These are phyloP conservation scores for Microcebus lehilahytsara DNA, from an alignment of 2,113 vertebrate genomes.

Conservation along the genomic window DNA sequence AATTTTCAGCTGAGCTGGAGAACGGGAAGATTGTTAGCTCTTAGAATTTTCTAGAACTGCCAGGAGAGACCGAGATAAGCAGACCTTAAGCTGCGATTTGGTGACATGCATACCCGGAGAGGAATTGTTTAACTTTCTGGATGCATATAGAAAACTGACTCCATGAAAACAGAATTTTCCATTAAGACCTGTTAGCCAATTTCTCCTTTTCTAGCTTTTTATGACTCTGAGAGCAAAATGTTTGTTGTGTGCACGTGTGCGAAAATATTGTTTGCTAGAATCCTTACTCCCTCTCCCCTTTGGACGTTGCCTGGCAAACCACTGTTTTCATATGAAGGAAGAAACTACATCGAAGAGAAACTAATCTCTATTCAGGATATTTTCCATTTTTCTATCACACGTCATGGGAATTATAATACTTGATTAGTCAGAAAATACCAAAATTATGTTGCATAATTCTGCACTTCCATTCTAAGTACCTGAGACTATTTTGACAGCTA, in stretches of 20 bases:
- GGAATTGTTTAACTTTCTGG: neutral
- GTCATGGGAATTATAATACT: neutral
- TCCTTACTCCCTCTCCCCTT: neutral
- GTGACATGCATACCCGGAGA: neutral
- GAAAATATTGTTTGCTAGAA: neutral
- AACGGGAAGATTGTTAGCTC: slow-evolving; percentile 56
- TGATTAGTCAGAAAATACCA: neutral
- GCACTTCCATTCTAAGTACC: neutral
- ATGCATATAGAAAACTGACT: neutral
- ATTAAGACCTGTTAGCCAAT: neutral
- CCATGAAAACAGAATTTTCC: neutral
- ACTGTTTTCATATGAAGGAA: neutral
- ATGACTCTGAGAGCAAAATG: neutral
- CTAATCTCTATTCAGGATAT: neutral
- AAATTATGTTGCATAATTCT: neutral
- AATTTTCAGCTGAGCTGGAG: slow-evolving; percentile 39
- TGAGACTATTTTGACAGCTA: neutral
- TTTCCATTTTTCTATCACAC: neutral
- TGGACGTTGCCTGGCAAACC: neutral
- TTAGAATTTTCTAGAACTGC: neutral
- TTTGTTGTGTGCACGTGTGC: neutral
- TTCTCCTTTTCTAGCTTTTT: neutral
- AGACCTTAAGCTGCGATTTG: slow-evolving; percentile 11
- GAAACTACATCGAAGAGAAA: neutral
- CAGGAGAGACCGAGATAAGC: neutral